Evolutionary conservation across 2,797 vertebrate species (phyloP).

Genomic region (Synanceia verrucosa): DNA sequence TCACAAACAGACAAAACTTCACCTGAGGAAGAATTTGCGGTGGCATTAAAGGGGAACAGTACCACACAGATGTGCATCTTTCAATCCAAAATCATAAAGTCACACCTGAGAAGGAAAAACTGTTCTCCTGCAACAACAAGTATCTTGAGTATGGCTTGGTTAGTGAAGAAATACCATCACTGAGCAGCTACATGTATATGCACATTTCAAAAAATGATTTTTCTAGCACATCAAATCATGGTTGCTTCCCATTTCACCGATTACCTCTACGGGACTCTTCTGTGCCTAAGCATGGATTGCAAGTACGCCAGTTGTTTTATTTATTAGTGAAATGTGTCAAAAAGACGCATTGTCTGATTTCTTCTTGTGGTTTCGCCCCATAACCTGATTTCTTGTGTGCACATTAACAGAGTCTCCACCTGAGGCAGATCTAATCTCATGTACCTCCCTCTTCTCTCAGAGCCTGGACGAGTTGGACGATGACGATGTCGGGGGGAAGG

Average conservation of each 20-base stretch:
- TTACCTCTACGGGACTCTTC: background rate
- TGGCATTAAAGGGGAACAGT: background rate
- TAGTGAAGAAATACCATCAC: background rate
- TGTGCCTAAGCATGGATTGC: background rate
- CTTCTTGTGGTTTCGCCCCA: background rate
- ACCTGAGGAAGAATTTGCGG: background rate
- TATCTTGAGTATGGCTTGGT: background rate
- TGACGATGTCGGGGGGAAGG: constrained; percentile 90
- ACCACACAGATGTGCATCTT: background rate
- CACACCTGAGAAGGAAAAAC: background rate
- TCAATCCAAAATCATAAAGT: background rate
- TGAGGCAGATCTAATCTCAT: background rate
- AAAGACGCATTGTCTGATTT: background rate
- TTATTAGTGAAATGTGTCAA: background rate
- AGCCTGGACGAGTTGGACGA: constrained; percentile 96
- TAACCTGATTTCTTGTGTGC: background rate
- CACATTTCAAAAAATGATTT: background rate
- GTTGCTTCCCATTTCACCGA: background rate
- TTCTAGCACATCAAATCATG: background rate
- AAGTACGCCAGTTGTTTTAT: background rate
- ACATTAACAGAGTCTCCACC: background rate
- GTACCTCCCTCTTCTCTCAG: constrained; percentile 71
- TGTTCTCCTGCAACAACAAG: no score
- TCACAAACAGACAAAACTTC: background rate
- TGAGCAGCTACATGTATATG: background rate